These are phyloP conservation scores for Antheraea assamensis DNA, from an alignment of 2,888 invertebrate genomes.

Conservation along the genomic window DNA sequence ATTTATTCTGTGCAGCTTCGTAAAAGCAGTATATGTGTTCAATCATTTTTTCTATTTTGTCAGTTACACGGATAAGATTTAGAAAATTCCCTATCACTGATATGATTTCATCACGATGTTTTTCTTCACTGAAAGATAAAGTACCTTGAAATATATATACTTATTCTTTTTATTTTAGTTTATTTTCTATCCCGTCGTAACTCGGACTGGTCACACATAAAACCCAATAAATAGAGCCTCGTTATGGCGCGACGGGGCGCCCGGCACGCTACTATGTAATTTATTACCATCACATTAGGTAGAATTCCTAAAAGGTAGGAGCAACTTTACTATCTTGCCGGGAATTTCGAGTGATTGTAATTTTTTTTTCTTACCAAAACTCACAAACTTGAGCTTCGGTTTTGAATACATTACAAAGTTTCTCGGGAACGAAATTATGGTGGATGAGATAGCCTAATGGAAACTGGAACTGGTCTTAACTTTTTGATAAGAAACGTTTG, in stretches of 20 bases:
- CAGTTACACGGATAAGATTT: too few species aligned
- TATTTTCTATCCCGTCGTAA: conserved; percentile 23
- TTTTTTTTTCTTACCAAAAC: conserved; percentile 4
- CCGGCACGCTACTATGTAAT: neutral
- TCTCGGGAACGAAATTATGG: neutral
- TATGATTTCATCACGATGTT: too few species aligned
- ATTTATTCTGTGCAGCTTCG: too few species aligned
- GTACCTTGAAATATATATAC: too few species aligned
- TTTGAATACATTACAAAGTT: conserved; percentile 12
- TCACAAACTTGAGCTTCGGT: conserved; percentile 1
- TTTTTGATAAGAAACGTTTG: neutral
- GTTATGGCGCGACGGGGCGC: conserved; percentile 35
- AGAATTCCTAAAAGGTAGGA: neutral
- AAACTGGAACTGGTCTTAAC: neutral
- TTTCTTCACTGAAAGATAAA: too few species aligned
- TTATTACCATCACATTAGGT: conserved; percentile 1
- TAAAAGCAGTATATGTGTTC: too few species aligned
- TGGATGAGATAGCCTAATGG: conserved; percentile 7
- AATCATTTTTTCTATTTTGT: too few species aligned
- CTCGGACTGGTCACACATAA: conserved; percentile 25
- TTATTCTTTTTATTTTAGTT: neutral
- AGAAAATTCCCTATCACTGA: too few species aligned
- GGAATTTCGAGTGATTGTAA: conserved; percentile 13
- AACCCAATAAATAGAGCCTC: conserved; percentile 52
- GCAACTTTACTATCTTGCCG: conserved; percentile 2